Evolutionary conservation across 2,888 invertebrate species (phyloP).

Genomic region (Macrophya annulata): DNA sequence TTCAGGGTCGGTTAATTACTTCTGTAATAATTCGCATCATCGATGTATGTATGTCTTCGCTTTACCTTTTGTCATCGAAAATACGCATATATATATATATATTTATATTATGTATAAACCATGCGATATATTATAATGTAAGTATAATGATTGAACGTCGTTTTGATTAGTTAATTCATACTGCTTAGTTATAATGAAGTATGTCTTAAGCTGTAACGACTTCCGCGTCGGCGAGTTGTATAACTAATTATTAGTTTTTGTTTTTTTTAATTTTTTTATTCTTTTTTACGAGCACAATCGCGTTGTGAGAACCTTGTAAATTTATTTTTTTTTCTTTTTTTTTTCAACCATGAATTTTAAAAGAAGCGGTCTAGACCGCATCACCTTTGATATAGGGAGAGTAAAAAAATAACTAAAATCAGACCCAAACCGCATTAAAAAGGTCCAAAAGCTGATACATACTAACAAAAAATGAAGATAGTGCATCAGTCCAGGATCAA

Average conservation of each 20-base stretch:
- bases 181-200: neutral
- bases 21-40: conserved; percentile 4
- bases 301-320: neutral
- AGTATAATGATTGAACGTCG: neutral
- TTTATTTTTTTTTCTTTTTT: neutral
- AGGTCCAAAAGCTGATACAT: neutral
- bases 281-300: neutral
- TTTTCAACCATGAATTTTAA: neutral
- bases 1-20: conserved; percentile 25
- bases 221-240: conserved; percentile 35
- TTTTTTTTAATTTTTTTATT: too few relatives aligned
- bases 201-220: conserved; percentile 17
- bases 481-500: neutral
- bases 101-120: neutral
- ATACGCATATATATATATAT: too few relatives aligned
- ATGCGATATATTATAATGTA: neutral
- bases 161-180: neutral
- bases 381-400: neutral
- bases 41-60: neutral
- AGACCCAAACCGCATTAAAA: neutral
- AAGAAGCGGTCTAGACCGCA: neutral
- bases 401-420: neutral
- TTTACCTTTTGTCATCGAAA: neutral
- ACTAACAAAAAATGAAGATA: neutral
- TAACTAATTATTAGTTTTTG: neutral